Percentiles rank a stretch among this genome's conserved stretches.
These are phyloP conservation scores for Drosophila nr. medialis DNA, from an alignment of 2,888 invertebrate species.

Conservation along the genomic window DNA sequence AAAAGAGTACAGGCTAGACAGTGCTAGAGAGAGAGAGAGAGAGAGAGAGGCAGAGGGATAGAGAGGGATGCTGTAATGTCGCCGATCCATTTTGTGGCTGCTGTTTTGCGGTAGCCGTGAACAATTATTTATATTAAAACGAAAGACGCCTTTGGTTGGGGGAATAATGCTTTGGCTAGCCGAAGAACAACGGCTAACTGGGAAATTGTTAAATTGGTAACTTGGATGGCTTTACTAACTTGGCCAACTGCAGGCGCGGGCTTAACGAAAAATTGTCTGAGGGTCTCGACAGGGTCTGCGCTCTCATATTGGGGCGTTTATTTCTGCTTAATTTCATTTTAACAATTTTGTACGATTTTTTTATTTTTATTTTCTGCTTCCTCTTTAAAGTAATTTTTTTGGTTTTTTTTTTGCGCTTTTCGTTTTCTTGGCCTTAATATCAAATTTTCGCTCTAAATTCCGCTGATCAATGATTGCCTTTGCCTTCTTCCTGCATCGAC, in stretches of 20 bases:
- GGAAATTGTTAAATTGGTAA: conserved; percentile 11
- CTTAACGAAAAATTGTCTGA: conserved; percentile 1
- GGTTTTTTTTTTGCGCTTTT: conserved; percentile 14
- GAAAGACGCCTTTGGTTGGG: conserved; percentile 24
- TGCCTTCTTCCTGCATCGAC: conserved; percentile 54
- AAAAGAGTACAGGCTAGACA: conserved; percentile 55
- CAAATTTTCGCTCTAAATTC: conserved; percentile 81
- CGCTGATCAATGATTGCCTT: conserved; percentile 82
- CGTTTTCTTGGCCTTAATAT: conserved; percentile 73
- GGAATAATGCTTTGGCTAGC: conserved; percentile 31
- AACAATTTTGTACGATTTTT: conserved; percentile 60
- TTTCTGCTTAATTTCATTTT: conserved; percentile 79
- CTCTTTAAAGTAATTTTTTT: conserved; percentile 58
- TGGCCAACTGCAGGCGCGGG: conserved; percentile 8
- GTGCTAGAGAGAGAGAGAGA: not conserved
- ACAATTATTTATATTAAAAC: conserved; percentile 76
- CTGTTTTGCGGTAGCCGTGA: conserved; percentile 61
- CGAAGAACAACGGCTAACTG: conserved; percentile 1
- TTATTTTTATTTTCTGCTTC: conserved; percentile 43
- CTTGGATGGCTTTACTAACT: conserved; percentile 17
- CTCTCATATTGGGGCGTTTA: conserved; percentile 74
- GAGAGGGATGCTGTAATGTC: conserved; percentile 43
- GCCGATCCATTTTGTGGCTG: conserved; percentile 51
- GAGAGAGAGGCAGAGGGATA: not conserved
- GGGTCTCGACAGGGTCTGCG: conserved; percentile 9